phyloP scores from a whole-genome alignment of 1,140 invertebrate genomes.

The Drosophila paulistorum region DNA sequence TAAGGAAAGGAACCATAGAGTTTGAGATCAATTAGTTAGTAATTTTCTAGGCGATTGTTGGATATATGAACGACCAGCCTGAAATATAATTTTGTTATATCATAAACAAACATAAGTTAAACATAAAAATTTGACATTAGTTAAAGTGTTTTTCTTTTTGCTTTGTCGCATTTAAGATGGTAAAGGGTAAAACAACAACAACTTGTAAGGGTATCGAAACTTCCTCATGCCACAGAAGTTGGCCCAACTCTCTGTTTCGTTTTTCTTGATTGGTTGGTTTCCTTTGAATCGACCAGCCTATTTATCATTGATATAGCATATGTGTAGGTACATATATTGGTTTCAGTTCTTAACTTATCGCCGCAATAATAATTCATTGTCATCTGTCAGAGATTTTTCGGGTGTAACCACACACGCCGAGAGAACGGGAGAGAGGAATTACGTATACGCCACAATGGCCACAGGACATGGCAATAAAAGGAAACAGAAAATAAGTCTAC shows the following conservation, averaged over 20 bases:
- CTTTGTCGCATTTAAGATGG: too few relatives aligned
- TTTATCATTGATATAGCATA: constrained; percentile 21
- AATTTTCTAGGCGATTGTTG: too few relatives aligned
- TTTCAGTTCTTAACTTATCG: constrained; percentile 11
- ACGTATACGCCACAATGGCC: constrained; percentile 19
- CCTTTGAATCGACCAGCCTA: constrained; percentile 4
- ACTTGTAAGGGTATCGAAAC: too few relatives aligned
- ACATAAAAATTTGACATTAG: too few relatives aligned
- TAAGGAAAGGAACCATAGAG: too few relatives aligned
- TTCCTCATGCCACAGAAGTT: too few relatives aligned
- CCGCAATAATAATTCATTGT: constrained; percentile 20
- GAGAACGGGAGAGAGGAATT: background rate
- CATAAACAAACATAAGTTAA: too few relatives aligned
- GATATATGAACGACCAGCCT: too few relatives aligned
- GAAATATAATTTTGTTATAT: too few relatives aligned
- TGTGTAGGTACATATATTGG: constrained; percentile 5
- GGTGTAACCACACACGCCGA: constrained; percentile 1
- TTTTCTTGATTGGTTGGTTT: background rate
- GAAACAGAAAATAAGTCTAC: constrained; percentile 24
- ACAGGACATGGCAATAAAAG: constrained; percentile 17
- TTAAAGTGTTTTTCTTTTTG: too few relatives aligned
- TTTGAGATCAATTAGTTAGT: too few relatives aligned
- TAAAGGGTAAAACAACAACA: too few relatives aligned
- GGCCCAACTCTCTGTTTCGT: background rate
- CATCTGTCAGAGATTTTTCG: constrained; percentile 21